Evolutionary conservation across 2,113 vertebrate species (phyloP), one percentile per base, ranked within the genome.

Genomic region (Gallinago media): DNA sequence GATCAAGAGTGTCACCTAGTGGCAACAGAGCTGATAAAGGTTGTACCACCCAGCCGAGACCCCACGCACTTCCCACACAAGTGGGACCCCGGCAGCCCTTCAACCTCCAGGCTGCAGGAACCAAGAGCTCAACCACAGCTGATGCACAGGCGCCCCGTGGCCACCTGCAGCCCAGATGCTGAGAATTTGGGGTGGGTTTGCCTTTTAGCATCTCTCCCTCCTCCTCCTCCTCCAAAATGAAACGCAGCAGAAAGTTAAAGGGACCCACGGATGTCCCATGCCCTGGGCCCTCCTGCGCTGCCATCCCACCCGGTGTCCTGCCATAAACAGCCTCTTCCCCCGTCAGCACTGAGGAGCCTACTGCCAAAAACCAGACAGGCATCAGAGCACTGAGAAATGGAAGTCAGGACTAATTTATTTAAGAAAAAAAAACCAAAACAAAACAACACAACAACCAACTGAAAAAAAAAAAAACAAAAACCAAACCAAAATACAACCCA

Each of bases 371-470:
- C 75, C 80, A 79, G 70, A 61, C 58, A 42, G 82, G 72, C 59
- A 5, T 10, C 56, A 15, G 74, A 68, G 68, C 44, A 3, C 76
- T 12, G 76, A 46, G 86, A 54, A 52, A 32, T 88, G 84, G 92
- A 66, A 94, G 25, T 96, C 88, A 92, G 70, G 97, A 59, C 87
- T 93, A 73, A 92, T 98, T 98, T 98, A 98, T 98, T 98, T 94
- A 76, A 85, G 92, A 46, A 66, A 84, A 59, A 52, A 61, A 52
- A 31, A 66, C 16, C 12, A 22, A 32, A 66, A 59, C 14, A 42
- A 12, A 73, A 92, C 68, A 61, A 76, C 42, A 44, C 42, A 15
- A 23, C 22, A 38, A 38, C 38, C 38, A 38, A 38, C 38, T 38
- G 38, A 32, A 66, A 59, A 12, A 73, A 92, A 70, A 61, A 76